Conservation (phyloP, 1,140 invertebrate species). For the Drosophila subobscura region DNA sequence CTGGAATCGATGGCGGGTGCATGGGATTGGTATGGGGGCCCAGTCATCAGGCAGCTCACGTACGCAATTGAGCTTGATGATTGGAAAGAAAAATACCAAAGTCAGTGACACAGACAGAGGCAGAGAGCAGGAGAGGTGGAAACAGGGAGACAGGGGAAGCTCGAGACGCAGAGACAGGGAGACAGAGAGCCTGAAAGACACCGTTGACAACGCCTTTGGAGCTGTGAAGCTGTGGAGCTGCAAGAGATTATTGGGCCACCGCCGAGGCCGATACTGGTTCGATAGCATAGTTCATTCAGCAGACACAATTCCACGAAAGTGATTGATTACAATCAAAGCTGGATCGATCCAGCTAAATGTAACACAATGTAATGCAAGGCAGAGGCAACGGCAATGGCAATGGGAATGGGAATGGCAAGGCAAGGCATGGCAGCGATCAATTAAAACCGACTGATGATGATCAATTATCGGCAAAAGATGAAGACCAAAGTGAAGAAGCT, state of each 20-base stretch:
- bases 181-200: conserved; percentile 1
- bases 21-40: conserved; percentile 1
- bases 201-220: conserved; percentile 41
- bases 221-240: conserved; percentile 3
- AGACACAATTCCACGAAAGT: conserved; percentile 76
- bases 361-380: conserved; percentile 12
- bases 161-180: conserved; percentile 1
- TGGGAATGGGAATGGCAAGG: conserved; percentile 46
- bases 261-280: conserved; percentile 9
- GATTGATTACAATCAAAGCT: conserved; percentile 74
- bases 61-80: conserved; percentile 59
- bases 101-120: conserved; percentile 16
- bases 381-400: conserved; percentile 36
- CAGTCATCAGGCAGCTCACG: conserved; percentile 44
- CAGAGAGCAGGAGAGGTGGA: neutral
- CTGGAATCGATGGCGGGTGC: neutral
- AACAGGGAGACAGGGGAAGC: conserved; percentile 3
- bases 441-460: conserved; percentile 81
- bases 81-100: conserved; percentile 47
- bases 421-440: conserved; percentile 67
- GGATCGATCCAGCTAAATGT: conserved; percentile 22
- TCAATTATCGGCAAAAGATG: conserved; percentile 73
- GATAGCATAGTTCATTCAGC: conserved; percentile 67
- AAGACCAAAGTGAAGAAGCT: conserved; percentile 41
- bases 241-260: conserved; percentile 48